Percentiles rank a stretch among this genome's conserved stretches.
These are phyloP conservation scores for Hyposmocoma kahamanoa DNA, from an alignment of 1,140 invertebrate genomes.

Conservation along the genomic window DNA sequence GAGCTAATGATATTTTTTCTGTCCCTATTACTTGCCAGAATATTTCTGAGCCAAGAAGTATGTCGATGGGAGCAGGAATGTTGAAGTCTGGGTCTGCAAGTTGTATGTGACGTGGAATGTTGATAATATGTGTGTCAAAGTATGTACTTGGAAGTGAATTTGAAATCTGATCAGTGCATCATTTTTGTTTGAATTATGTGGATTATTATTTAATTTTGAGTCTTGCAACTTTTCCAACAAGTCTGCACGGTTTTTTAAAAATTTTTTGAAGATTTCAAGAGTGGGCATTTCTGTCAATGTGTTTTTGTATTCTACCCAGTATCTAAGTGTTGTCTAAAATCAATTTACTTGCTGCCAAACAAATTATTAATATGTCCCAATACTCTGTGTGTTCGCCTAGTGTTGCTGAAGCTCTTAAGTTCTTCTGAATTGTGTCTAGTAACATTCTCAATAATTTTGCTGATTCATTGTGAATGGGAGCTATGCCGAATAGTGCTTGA, in stretches of 20 bases:
- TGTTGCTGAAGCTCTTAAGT: neutral
- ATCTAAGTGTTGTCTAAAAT: neutral
- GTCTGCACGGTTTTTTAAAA: neutral
- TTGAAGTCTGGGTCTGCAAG: too few species aligned
- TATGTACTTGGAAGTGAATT: too few species aligned
- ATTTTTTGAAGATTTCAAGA: neutral
- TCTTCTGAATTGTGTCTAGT: neutral
- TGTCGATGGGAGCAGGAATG: too few species aligned
- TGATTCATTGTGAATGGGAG: neutral
- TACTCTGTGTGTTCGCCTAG: neutral
- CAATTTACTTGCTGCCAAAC: neutral
- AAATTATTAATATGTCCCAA: neutral
- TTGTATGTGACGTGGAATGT: too few species aligned
- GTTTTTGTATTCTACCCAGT: neutral
- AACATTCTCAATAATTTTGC: neutral
- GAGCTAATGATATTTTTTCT: too few species aligned
- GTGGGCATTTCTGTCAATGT: neutral
- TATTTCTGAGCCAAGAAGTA: too few species aligned
- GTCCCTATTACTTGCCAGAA: too few species aligned
- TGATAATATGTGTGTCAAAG: too few species aligned
- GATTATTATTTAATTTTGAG: too few species aligned
- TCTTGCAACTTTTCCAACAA: too few species aligned
- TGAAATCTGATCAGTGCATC: too few species aligned
- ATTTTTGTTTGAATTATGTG: too few species aligned
- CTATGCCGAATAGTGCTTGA: neutral